phyloP scores from a whole-genome alignment of 2,888 invertebrate genomes.

The Oscheius sp. region DNA sequence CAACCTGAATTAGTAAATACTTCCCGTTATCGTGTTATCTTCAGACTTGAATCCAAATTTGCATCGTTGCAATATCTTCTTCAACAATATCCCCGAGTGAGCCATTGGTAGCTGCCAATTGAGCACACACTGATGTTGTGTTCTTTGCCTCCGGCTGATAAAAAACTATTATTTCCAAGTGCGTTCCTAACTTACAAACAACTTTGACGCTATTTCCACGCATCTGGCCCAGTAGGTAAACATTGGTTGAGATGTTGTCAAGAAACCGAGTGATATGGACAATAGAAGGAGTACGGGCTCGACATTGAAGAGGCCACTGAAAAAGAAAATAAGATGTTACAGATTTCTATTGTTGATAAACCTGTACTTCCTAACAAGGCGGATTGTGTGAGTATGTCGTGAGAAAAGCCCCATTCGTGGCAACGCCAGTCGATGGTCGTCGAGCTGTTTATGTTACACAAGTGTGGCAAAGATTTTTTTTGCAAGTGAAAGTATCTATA shows the following conservation, averaged over 20 bases:
- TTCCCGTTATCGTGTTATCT: conserved; percentile 1
- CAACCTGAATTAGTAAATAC: conserved; percentile 45
- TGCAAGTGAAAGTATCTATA: not conserved
- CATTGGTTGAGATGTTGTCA: conserved; percentile 46
- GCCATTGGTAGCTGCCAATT: conserved; percentile 54
- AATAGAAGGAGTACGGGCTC: conserved; percentile 54
- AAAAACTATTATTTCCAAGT: not conserved
- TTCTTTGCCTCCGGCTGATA: conserved; percentile 42
- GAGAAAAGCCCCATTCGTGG: conserved; percentile 20
- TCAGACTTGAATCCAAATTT: conserved; percentile 64
- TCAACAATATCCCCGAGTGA: conserved; percentile 66
- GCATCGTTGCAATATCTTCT: conserved; percentile 63
- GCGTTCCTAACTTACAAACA: not conserved
- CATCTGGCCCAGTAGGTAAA: conserved; percentile 66
- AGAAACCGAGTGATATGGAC: conserved; percentile 45
- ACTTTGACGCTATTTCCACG: conserved; percentile 48
- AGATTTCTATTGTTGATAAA: not conserved
- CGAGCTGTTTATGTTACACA: conserved; percentile 8
- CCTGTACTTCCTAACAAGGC: conserved; percentile 16
- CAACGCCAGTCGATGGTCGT: conserved; percentile 21
- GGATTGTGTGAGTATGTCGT: conserved; percentile 1
- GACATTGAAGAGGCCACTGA: conserved; percentile 52
- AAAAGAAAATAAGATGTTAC: not conserved
- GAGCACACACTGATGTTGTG: conserved; percentile 57
- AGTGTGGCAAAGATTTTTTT: not conserved